phyloP scores from a whole-genome alignment of 1,140 invertebrate species.

The Dryas iulia region DNA sequence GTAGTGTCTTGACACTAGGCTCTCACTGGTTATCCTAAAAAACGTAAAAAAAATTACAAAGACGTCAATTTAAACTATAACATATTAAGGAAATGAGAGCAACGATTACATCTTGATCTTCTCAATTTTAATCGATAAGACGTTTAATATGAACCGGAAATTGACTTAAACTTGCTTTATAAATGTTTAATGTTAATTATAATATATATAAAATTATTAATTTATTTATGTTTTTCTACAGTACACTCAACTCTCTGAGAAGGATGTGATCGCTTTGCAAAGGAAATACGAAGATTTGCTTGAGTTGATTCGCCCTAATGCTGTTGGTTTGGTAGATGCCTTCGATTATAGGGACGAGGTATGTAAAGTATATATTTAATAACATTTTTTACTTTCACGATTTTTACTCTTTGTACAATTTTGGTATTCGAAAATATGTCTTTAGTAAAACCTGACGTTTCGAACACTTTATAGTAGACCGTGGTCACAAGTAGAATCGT shows the following conservation, averaged over 20 bases:
- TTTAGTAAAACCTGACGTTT: no score
- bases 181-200: not conserved
- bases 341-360: slow-evolving; percentile 94
- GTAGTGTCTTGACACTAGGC: no score
- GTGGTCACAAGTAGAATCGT: no score
- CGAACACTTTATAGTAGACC: no score
- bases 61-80: no score
- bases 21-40: no score
- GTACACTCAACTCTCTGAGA: slow-evolving; percentile 84
- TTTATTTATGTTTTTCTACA: slow-evolving; percentile 50
- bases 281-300: slow-evolving; percentile 87
- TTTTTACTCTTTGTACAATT: no score
- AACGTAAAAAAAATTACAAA: not conserved
- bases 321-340: slow-evolving; percentile 93
- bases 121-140: not conserved
- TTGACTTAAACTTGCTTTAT: not conserved
- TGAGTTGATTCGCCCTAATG: slow-evolving; percentile 88
- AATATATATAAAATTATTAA: not conserved
- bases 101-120: not conserved
- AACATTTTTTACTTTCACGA: no score
- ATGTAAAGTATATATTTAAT: not conserved
- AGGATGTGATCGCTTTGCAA: slow-evolving; percentile 85
- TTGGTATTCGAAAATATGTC: no score
- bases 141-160: not conserved
- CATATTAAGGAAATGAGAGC: no score